Evolutionary conservation across 1,140 invertebrate species (phyloP).

Genomic region (Mamestra configurata): DNA sequence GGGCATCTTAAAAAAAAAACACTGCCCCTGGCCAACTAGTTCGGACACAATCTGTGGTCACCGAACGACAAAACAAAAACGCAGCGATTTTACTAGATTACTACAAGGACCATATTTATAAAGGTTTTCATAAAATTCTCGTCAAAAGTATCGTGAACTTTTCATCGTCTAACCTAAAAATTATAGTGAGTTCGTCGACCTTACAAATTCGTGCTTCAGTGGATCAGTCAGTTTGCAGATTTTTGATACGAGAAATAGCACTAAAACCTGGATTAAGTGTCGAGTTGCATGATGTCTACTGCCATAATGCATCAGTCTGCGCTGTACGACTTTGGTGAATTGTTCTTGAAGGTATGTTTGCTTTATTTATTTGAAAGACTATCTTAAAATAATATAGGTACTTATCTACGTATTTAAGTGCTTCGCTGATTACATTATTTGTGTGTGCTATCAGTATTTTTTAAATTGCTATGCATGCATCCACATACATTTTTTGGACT

Average conservation of each 20-base stretch:
- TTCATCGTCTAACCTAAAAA: conserved; percentile 75
- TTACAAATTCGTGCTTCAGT: conserved; percentile 79
- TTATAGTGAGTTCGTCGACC: conserved; percentile 81
- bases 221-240: conserved; percentile 78
- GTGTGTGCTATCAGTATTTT: background rate
- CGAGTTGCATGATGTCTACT: conserved; percentile 87
- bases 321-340: conserved; percentile 87
- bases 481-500: background rate
- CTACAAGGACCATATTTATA: conserved; percentile 70
- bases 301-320: conserved; percentile 88
- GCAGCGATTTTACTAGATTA: conserved; percentile 76
- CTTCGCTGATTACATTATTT: background rate
- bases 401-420: background rate
- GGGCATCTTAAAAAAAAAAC: conserved; percentile 73
- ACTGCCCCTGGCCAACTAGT: conserved; percentile 82
- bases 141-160: conserved; percentile 78
- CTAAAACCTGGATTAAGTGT: conserved; percentile 83
- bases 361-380: conserved; percentile 50
- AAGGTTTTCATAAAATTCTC: conserved; percentile 78
- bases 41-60: conserved; percentile 82
- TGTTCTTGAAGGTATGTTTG: conserved; percentile 86
- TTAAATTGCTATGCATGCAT: too few species aligned
- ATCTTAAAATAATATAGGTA: background rate
- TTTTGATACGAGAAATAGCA: conserved; percentile 64
- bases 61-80: conserved; percentile 83